These are phyloP conservation scores for Taenaris catops DNA, from an alignment of 2,888 invertebrate genomes.

Conservation along the genomic window DNA sequence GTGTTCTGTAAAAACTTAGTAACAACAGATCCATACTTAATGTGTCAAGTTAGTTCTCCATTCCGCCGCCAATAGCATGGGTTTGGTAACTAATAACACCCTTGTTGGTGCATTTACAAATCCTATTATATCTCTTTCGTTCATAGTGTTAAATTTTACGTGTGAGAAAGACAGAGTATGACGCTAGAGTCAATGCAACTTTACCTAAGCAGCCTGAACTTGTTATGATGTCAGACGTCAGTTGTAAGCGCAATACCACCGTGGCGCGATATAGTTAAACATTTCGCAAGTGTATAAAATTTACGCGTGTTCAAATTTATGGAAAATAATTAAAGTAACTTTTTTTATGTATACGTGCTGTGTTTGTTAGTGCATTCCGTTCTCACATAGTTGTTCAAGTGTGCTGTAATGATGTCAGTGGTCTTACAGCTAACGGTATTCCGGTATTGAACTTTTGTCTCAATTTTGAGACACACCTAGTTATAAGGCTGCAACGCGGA, in stretches of 20 bases:
- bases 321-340: slow-evolving; percentile 16
- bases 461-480: slow-evolving; percentile 59
- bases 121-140: slow-evolving; percentile 14
- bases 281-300: slow-evolving; percentile 22
- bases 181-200: slow-evolving; percentile 45
- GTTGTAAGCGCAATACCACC: slow-evolving; percentile 51
- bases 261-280: slow-evolving; percentile 35
- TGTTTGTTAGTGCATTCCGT: slow-evolving; percentile 17
- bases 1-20: too few relatives aligned
- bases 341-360: slow-evolving; percentile 7
- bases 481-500: slow-evolving; percentile 40
- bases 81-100: too few relatives aligned
- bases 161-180: slow-evolving; percentile 35
- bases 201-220: slow-evolving; percentile 66
- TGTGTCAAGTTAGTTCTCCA: too few relatives aligned
- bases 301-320: slow-evolving; percentile 20
- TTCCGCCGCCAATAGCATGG: too few relatives aligned
- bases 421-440: slow-evolving; percentile 55
- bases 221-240: slow-evolving; percentile 35
- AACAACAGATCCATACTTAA: too few relatives aligned
- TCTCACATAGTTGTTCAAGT: slow-evolving; percentile 18
- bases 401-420: slow-evolving; percentile 26
- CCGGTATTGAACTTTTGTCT: slow-evolving; percentile 51
- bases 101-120: too few relatives aligned
- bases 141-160: not conserved